These are phyloP conservation scores for Ellobius talpinus DNA, from an alignment of 2,113 vertebrate genomes.

Conservation along the genomic window DNA sequence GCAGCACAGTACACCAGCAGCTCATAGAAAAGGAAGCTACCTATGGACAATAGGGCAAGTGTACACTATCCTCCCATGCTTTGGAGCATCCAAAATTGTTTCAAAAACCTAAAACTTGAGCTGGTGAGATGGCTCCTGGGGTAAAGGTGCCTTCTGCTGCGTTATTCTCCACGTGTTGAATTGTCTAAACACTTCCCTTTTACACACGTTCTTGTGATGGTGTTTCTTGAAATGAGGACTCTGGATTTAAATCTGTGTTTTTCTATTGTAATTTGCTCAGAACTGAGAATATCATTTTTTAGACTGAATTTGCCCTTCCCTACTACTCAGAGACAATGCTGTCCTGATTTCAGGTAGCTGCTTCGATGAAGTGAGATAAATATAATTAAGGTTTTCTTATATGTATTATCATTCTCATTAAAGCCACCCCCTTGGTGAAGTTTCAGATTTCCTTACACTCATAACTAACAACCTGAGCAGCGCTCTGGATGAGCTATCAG, in stretches of 20 bases:
- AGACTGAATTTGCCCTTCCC: not conserved
- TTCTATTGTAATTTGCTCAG: slow-evolving; percentile 18
- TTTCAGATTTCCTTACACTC: slow-evolving; percentile 40
- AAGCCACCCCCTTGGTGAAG: slow-evolving; percentile 14
- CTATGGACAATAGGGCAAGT: too few relatives aligned
- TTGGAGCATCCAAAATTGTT: too few relatives aligned
- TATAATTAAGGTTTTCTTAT: not conserved
- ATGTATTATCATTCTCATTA: not conserved
- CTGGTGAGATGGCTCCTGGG: too few relatives aligned
- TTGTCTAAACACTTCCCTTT: not conserved
- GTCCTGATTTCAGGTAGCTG: slow-evolving; percentile 35
- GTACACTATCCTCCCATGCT: too few relatives aligned
- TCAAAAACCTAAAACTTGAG: too few relatives aligned
- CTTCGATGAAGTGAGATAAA: slow-evolving; percentile 41
- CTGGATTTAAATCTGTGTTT: slow-evolving; percentile 1
- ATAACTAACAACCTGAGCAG: slow-evolving; percentile 16
- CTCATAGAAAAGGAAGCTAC: too few relatives aligned
- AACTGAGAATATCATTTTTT: slow-evolving; percentile 39
- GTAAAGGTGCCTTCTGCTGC: too few relatives aligned
- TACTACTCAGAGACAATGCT: not conserved
- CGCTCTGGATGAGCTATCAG: slow-evolving; percentile 27
- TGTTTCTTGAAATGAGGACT: not conserved
- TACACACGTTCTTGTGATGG: too few relatives aligned
- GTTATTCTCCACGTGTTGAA: not conserved
- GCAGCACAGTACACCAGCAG: too few relatives aligned